These are phyloP conservation scores for Borostomias antarcticus DNA, from an alignment of 2,797 vertebrate species.

Conservation along the genomic window DNA sequence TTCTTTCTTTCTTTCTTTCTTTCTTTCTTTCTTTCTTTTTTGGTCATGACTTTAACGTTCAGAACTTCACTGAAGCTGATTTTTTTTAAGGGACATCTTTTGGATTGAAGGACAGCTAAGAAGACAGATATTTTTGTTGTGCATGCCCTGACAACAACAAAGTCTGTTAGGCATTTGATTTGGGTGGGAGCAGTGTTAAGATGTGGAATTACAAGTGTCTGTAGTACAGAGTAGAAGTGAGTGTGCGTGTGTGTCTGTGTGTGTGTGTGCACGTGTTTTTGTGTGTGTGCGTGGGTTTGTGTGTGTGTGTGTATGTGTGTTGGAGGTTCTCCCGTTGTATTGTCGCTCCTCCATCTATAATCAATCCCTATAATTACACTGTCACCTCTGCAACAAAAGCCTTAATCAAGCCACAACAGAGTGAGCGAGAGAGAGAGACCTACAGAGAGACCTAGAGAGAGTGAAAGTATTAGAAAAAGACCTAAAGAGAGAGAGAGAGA, in stretches of 20 bases:
- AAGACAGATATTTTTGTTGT: too few species aligned
- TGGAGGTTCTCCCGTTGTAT: background rate
- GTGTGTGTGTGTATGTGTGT: background rate
- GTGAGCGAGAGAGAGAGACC: background rate
- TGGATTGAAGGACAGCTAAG: too few species aligned
- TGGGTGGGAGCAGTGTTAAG: background rate
- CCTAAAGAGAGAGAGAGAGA: background rate
- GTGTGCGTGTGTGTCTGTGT: background rate
- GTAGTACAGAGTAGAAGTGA: background rate
- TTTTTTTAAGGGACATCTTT: too few species aligned
- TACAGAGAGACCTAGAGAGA: background rate
- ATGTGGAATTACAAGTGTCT: background rate
- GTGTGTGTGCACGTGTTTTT: background rate
- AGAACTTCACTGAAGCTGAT: too few species aligned
- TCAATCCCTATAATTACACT: constrained; percentile 7
- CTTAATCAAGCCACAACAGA: background rate
- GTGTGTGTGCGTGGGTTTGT: background rate
- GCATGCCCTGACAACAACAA: too few species aligned
- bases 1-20: too few species aligned
- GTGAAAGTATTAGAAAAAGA: background rate
- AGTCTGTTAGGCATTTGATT: background rate
- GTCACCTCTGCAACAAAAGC: background rate
- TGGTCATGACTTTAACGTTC: too few species aligned
- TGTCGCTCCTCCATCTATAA: background rate
- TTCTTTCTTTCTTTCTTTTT: too few species aligned